Percentiles rank a stretch among this genome's conserved stretches.
These are phyloP conservation scores for Baronia brevicornis DNA, from an alignment of 2,888 invertebrate genomes.

Conservation along the genomic window DNA sequence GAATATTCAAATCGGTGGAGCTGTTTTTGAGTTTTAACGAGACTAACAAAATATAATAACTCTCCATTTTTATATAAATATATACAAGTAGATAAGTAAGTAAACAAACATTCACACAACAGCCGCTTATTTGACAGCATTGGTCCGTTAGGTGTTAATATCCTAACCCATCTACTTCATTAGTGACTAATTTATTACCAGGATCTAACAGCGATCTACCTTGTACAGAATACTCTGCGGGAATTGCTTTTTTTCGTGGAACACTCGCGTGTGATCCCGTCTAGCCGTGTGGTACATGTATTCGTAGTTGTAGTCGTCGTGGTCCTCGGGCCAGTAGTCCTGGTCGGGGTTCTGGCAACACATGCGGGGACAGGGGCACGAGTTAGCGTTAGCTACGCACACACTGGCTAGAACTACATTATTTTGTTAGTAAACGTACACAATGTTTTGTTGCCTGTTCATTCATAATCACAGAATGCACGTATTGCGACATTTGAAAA, in stretches of 20 bases:
- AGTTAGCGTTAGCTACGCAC: slow-evolving; percentile 51
- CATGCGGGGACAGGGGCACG: slow-evolving; percentile 47
- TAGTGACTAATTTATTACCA: too few relatives aligned
- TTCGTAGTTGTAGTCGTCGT: slow-evolving; percentile 67
- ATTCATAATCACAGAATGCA: neutral
- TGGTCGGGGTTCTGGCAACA: slow-evolving; percentile 53
- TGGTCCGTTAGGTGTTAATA: too few relatives aligned
- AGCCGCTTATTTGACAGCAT: too few relatives aligned
- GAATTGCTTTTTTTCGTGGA: slow-evolving; percentile 70
- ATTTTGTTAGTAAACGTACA: slow-evolving; percentile 16
- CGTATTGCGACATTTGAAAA: too few relatives aligned
- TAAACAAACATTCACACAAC: too few relatives aligned
- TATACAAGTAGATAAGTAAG: too few relatives aligned
- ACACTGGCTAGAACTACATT: slow-evolving; percentile 34
- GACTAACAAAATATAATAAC: too few relatives aligned
- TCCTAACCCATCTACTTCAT: too few relatives aligned
- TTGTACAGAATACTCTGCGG: slow-evolving; percentile 71
- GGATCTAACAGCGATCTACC: slow-evolving; percentile 39
- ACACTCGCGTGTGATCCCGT: slow-evolving; percentile 62
- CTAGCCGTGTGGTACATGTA: slow-evolving; percentile 73
- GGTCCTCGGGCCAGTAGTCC: slow-evolving; percentile 63
- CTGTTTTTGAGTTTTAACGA: too few relatives aligned
- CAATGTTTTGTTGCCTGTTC: slow-evolving; percentile 12
- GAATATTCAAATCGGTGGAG: too few relatives aligned
- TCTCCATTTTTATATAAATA: too few relatives aligned